Conservation (phyloP, 53 echinoderm and acorn worm species). For the Paracentrotus lividus region DNA sequence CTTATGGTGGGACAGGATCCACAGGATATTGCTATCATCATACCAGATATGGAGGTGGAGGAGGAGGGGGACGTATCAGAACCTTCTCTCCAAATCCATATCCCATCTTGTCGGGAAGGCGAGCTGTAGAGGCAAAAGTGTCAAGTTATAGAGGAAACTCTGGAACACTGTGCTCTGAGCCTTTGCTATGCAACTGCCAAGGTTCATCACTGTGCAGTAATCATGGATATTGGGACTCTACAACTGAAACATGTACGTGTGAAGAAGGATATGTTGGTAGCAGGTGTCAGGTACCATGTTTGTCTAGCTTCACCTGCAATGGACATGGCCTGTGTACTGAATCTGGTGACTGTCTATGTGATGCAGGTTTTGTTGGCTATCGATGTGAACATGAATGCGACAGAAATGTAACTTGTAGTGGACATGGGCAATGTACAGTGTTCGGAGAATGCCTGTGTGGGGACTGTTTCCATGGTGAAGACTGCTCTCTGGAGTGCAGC, state of each 20-base stretch:
- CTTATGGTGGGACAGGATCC: conserved; percentile 73
- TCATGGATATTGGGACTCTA: conserved; percentile 78
- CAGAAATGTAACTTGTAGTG: conserved; percentile 78
- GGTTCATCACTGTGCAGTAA: conserved; percentile 77
- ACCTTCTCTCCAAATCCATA: conserved; percentile 81
- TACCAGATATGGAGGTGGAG: conserved; percentile 78
- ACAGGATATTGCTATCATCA: conserved; percentile 48
- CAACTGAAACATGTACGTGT: conserved; percentile 70
- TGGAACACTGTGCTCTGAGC: conserved; percentile 84
- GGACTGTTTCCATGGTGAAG: conserved; percentile 81
- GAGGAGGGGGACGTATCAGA: conserved; percentile 86
- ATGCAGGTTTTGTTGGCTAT: conserved; percentile 85
- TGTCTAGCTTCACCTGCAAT: conserved; percentile 76
- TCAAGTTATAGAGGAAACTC: conserved; percentile 51
- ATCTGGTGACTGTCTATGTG: conserved; percentile 83
- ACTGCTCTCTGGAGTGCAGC: conserved; percentile 81
- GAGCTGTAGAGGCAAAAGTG: conserved; percentile 63
- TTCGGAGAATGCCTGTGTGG: conserved; percentile 86
- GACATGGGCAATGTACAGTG: conserved; percentile 83
- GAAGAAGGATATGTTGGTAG: conserved; percentile 80
- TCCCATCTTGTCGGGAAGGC: conserved; percentile 74
- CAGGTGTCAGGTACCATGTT: conserved; percentile 85
- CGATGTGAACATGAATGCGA: conserved; percentile 87
- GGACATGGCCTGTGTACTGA: conserved; percentile 79
- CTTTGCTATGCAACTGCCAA: conserved; percentile 77